A percentile compares a stretch with the other conserved stretches of the same genome.
Evolutionary conservation across 2,113 vertebrate species (phyloP).

Genomic region (Actenoides lindsayi): DNA sequence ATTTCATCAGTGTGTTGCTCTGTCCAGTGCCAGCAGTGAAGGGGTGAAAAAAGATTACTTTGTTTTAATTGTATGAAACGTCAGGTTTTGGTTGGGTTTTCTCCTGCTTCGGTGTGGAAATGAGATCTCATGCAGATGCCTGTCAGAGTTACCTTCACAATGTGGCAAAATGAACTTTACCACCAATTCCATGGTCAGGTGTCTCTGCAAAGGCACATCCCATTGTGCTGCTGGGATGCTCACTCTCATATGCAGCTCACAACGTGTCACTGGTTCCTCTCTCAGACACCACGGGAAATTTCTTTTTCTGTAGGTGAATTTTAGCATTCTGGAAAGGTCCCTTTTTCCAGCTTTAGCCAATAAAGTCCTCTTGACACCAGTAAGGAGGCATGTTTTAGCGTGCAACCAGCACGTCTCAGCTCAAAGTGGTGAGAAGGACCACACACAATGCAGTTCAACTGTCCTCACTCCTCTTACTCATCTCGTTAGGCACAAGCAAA

Average conservation of each 20-base stretch:
- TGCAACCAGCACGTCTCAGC: not conserved
- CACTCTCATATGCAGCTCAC: not conserved
- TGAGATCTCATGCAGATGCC: not conserved
- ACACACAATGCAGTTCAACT: not conserved
- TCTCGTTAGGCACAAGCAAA: not conserved
- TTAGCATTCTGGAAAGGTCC: not conserved
- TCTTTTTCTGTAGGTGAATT: not conserved
- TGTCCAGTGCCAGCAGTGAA: not conserved
- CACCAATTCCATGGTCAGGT: not conserved
- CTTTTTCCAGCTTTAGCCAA: not conserved
- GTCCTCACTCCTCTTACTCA: not conserved
- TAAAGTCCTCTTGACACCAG: not conserved
- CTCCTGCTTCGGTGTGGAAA: not conserved
- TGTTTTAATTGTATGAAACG: not conserved
- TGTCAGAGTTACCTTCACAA: not conserved
- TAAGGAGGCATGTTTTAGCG: not conserved
- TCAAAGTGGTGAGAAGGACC: not conserved
- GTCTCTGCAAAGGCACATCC: not conserved
- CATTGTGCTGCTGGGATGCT: fast-evolving
- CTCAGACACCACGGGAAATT: not conserved
- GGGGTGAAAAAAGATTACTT: not conserved
- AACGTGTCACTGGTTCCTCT: not conserved
- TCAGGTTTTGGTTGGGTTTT: not conserved
- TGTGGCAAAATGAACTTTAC: not conserved
- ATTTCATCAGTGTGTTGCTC: not conserved